phyloP scores from a whole-genome alignment of 2,797 vertebrate genomes.

The Chelon auratus region DNA sequence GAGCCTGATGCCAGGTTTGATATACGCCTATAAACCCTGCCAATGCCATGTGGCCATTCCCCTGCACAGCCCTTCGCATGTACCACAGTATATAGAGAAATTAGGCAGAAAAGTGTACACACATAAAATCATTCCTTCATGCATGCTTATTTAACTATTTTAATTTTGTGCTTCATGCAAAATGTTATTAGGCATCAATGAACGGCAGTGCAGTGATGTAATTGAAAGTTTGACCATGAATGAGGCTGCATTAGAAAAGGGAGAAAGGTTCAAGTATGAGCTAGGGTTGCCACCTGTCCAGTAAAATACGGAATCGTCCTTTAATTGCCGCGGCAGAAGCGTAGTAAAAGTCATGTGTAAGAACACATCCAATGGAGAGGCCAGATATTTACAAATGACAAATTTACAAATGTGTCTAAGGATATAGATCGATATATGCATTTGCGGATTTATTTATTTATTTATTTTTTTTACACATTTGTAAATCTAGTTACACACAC shows the following conservation, averaged over 20 bases:
- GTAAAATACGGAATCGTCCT: no score
- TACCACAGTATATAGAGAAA: neutral
- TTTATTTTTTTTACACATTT: no score
- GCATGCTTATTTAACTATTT: neutral
- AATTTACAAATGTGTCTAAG: no score
- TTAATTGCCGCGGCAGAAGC: no score
- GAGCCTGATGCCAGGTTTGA: constrained; percentile 2
- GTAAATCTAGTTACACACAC: no score
- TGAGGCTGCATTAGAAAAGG: neutral
- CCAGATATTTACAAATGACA: no score
- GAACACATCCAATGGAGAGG: no score
- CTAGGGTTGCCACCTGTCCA: no score
- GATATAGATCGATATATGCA: no score
- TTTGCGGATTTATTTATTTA: no score
- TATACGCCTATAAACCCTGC: neutral
- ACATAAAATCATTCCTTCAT: constrained; percentile 1
- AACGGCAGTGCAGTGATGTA: neutral
- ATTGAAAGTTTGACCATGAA: neutral
- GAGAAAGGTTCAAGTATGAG: neutral
- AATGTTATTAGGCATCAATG: neutral
- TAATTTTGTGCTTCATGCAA: neutral
- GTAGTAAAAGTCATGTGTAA: no score
- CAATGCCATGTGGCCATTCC: neutral
- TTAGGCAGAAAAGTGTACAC: neutral
- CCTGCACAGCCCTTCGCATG: no score